Evolutionary conservation across 2,797 vertebrate genomes (phyloP).

Genomic region (Spinibarbus caldwelli): DNA sequence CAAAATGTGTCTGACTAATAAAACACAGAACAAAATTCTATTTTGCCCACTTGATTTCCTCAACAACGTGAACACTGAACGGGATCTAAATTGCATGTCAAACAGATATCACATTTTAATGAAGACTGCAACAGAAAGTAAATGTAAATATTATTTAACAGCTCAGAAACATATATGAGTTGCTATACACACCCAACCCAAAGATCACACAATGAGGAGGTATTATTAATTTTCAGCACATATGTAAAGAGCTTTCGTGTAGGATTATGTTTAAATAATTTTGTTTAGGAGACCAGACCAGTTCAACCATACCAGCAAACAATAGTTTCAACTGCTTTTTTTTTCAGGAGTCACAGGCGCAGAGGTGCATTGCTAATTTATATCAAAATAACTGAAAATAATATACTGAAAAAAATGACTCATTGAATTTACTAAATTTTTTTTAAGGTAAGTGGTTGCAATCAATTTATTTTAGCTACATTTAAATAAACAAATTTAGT

Average conservation of each 20-base stretch:
- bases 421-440: no score
- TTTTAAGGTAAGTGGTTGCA: no score
- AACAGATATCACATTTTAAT: not conserved
- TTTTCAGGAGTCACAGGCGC: not conserved
- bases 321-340: no score
- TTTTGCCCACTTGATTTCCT: no score
- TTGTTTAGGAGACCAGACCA: not conserved
- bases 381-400: not conserved
- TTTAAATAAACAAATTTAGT: no score
- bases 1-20: no score
- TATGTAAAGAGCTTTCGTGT: not conserved
- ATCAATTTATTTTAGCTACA: no score
- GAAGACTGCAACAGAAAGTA: not conserved
- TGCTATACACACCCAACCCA: not conserved
- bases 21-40: no score
- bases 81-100: not conserved
- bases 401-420: no score
- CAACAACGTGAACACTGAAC: no score
- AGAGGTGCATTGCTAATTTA: not conserved
- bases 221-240: not conserved
- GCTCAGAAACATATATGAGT: not conserved
- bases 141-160: not conserved
- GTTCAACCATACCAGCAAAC: not conserved
- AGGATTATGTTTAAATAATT: not conserved
- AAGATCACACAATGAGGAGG: not conserved